These are phyloP conservation scores for Cyanoderma ruficeps DNA, from an alignment of 2,113 vertebrate species.

Conservation along the genomic window DNA sequence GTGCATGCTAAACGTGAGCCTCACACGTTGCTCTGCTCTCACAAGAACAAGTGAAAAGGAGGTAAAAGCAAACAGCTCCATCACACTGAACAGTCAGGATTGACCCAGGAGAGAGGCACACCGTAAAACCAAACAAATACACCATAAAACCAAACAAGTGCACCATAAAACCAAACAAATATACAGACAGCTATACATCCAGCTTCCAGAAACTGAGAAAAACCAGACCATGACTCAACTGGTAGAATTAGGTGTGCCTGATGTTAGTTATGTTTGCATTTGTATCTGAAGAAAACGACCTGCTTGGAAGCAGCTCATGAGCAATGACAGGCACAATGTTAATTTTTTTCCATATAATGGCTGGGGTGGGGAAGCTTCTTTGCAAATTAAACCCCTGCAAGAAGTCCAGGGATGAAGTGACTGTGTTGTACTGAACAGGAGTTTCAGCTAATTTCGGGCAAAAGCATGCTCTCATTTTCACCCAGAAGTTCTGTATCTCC, in stretches of 20 bases:
- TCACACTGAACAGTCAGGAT: background rate
- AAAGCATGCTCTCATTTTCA: background rate
- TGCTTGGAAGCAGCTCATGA: background rate
- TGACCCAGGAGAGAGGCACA: background rate
- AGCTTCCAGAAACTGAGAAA: background rate
- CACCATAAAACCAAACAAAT: background rate
- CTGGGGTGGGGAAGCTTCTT: background rate
- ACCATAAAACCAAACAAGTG: background rate
- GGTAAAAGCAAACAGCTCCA: background rate
- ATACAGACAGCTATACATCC: rapidly evolving
- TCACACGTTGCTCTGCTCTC: background rate
- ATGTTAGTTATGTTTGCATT: background rate
- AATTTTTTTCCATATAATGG: background rate
- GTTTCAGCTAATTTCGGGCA: background rate
- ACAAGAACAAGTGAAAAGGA: background rate
- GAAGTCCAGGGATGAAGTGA: background rate
- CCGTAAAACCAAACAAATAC: background rate
- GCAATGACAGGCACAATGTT: background rate
- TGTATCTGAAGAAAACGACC: background rate
- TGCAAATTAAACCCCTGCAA: background rate
- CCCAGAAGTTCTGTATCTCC: background rate
- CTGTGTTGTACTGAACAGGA: background rate
- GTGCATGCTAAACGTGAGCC: background rate
- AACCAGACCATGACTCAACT: background rate
- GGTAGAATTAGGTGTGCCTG: background rate